Evolutionary conservation across 2,888 invertebrate species (phyloP).

Genomic region (Bombylius major): DNA sequence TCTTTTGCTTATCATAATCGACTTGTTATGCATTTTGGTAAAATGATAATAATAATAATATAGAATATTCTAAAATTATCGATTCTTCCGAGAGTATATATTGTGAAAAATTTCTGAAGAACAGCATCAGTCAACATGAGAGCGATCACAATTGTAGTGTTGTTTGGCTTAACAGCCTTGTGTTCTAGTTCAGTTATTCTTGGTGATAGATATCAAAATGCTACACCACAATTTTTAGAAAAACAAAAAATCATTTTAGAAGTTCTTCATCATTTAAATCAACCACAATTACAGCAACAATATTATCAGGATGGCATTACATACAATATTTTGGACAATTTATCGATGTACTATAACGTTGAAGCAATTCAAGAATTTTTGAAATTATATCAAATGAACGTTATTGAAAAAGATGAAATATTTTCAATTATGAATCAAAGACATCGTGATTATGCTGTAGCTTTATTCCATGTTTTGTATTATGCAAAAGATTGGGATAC

Average conservation of each 20-base stretch:
- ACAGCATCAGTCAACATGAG: conserved; percentile 13
- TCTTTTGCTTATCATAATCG: neutral
- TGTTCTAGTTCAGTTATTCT: conserved; percentile 5
- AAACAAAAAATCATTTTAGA: conserved; percentile 14
- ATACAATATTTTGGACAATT: conserved; percentile 7
- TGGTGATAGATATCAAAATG: conserved; percentile 8
- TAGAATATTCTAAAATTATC: neutral
- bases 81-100: conserved; percentile 3
- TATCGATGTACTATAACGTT: conserved; percentile 4
- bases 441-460: conserved; percentile 31
- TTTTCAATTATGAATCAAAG: conserved; percentile 11
- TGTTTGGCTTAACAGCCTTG: conserved; percentile 7
- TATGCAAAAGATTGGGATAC: conserved; percentile 55
- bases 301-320: conserved; percentile 6
- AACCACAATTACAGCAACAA: conserved; percentile 11
- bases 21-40: neutral
- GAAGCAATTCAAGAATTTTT: conserved; percentile 9
- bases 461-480: conserved; percentile 49
- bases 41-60: neutral
- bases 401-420: conserved; percentile 9
- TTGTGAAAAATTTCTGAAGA: neutral
- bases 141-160: conserved; percentile 10
- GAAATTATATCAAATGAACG: conserved; percentile 1
- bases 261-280: conserved; percentile 10
- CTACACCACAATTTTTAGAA: conserved; percentile 6